A percentile compares a stretch with the other conserved stretches of the same genome.
Conservation (phyloP, 2,888 invertebrate species). For the Leucophenga maculata region DNA sequence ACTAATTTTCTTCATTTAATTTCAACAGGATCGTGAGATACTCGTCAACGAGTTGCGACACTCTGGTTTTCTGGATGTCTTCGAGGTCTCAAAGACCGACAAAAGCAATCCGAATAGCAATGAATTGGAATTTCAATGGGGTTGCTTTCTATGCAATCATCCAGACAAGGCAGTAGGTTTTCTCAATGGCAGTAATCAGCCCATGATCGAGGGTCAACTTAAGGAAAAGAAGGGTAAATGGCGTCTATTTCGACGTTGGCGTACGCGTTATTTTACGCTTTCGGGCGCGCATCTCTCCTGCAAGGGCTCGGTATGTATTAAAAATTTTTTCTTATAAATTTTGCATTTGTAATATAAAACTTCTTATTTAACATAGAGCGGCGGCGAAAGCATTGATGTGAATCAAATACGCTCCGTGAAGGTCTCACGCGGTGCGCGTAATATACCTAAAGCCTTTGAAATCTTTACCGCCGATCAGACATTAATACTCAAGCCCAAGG, state of each 20-base stretch:
- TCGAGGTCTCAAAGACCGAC: slow-evolving; percentile 80
- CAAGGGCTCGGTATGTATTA: slow-evolving; percentile 81
- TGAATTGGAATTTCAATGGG: slow-evolving; percentile 79
- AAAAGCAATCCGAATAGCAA: slow-evolving; percentile 72
- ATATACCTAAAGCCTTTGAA: slow-evolving; percentile 96
- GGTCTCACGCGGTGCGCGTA: slow-evolving; percentile 90
- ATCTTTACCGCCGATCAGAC: slow-evolving; percentile 95
- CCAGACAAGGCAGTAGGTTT: slow-evolving; percentile 91
- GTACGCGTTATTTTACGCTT: slow-evolving; percentile 93
- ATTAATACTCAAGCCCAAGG: slow-evolving; percentile 93
- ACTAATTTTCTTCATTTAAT: not conserved
- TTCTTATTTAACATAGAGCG: slow-evolving; percentile 76
- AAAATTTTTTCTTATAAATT: not conserved
- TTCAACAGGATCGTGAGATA: slow-evolving; percentile 86
- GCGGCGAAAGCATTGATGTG: slow-evolving; percentile 89
- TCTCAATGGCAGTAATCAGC: slow-evolving; percentile 84
- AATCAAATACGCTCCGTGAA: slow-evolving; percentile 96
- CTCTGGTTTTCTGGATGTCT: slow-evolving; percentile 93
- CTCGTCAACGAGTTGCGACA: slow-evolving; percentile 88
- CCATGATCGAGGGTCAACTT: slow-evolving; percentile 90
- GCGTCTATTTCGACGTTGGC: slow-evolving; percentile 92
- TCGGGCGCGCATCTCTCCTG: slow-evolving; percentile 93
- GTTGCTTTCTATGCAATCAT: slow-evolving; percentile 94
- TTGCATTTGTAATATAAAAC: no score
- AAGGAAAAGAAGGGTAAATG: slow-evolving; percentile 95